A percentile compares a stretch with the other conserved stretches of the same genome.
These are phyloP conservation scores for Rhagium mordax DNA, from an alignment of 2,888 invertebrate species.

Conservation along the genomic window DNA sequence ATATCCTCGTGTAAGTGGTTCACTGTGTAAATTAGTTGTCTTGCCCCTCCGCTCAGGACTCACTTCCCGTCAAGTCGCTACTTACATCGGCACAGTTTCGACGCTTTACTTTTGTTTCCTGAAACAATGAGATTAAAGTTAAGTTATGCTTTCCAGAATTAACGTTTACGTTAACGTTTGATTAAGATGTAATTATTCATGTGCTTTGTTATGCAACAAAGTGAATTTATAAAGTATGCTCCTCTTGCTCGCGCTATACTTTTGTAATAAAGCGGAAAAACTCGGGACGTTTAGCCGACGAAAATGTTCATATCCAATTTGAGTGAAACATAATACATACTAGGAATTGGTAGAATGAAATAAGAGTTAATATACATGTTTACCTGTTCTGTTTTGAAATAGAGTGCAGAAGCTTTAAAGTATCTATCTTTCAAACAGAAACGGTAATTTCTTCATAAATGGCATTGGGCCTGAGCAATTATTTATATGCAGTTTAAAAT, in stretches of 20 bases:
- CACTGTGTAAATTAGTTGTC: conserved; percentile 1
- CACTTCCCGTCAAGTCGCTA: not conserved
- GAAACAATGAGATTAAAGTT: conserved; percentile 20
- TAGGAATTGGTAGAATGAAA: too few relatives aligned
- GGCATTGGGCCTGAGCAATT: too few relatives aligned
- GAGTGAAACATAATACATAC: too few relatives aligned
- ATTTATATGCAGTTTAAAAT: too few relatives aligned
- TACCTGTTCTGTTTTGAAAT: too few relatives aligned
- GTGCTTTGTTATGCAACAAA: conserved; percentile 16
- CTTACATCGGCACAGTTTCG: conserved; percentile 5
- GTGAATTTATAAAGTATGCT: conserved; percentile 16
- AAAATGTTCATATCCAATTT: too few relatives aligned
- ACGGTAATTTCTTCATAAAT: too few relatives aligned
- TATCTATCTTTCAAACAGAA: too few relatives aligned
- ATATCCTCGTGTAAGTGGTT: not conserved
- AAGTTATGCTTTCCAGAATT: conserved; percentile 12
- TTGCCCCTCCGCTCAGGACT: not conserved
- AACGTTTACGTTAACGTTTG: conserved; percentile 21
- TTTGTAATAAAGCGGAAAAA: not conserved
- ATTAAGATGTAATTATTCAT: conserved; percentile 25
- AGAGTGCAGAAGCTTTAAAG: too few relatives aligned
- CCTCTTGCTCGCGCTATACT: not conserved
- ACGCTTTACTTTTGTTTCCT: conserved; percentile 14
- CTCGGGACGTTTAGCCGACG: not conserved
- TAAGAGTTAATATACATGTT: too few relatives aligned